phyloP scores from a whole-genome alignment of 2,888 invertebrate genomes.

The Mythimna loreyi region DNA sequence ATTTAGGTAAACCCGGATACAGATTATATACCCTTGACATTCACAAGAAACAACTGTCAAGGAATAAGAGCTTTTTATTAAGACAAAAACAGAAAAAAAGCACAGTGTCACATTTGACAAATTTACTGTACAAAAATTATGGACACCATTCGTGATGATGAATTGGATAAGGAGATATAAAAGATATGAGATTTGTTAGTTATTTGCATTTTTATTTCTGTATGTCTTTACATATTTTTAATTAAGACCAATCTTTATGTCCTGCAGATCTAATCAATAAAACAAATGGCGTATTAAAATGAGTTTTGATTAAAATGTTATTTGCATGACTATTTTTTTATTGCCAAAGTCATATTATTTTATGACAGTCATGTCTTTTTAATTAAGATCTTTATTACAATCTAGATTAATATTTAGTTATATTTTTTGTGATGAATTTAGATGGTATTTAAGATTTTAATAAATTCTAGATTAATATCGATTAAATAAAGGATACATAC shows the following conservation, averaged over 20 bases:
- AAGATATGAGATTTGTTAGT: conserved; percentile 5
- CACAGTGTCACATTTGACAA: conserved; percentile 49
- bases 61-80: conserved; percentile 36
- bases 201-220: neutral
- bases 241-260: conserved; percentile 11
- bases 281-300: neutral
- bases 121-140: conserved; percentile 46
- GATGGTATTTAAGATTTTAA: neutral
- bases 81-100: conserved; percentile 21
- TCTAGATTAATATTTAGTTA: neutral
- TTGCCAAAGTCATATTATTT: neutral
- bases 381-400: conserved; percentile 17
- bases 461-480: neutral
- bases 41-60: conserved; percentile 53
- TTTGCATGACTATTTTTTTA: conserved; percentile 9
- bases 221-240: conserved; percentile 5
- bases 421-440: neutral
- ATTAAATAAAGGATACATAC: no score
- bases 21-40: conserved; percentile 63
- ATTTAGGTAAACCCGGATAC: conserved; percentile 65
- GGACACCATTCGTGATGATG: conserved; percentile 26
- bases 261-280: conserved; percentile 31
- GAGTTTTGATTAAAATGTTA: conserved; percentile 14
- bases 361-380: conserved; percentile 16
- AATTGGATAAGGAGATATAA: conserved; percentile 27